These are phyloP conservation scores for Rhynchonema sp. DNA, from an alignment of 2,888 invertebrate species.

Conservation along the genomic window DNA sequence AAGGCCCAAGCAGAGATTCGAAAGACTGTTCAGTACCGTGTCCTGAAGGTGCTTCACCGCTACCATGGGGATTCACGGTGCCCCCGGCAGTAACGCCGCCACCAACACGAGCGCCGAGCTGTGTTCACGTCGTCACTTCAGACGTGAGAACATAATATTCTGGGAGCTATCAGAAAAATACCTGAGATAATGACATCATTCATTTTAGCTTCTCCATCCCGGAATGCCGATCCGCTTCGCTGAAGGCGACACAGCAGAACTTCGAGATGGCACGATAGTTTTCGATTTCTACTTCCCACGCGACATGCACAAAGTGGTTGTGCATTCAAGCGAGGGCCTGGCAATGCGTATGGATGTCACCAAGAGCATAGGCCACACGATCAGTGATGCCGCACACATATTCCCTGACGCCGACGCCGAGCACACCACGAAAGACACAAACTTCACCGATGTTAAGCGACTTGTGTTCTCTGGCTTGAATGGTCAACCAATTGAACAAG, in stretches of 20 bases:
- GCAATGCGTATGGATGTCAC: neutral
- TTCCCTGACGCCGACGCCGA: neutral
- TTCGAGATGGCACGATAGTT: neutral
- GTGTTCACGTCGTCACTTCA: neutral
- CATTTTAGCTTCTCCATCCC: neutral
- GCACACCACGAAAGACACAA: neutral
- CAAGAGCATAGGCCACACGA: neutral
- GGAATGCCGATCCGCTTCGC: neutral
- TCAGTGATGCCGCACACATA: neutral
- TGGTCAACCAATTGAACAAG: neutral
- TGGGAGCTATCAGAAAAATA: neutral
- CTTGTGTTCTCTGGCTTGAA: neutral
- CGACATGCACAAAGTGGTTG: too few species aligned
- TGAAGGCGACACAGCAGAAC: neutral
- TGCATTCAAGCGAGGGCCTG: too few species aligned
- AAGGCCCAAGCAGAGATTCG: neutral
- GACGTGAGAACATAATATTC: neutral
- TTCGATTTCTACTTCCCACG: neutral
- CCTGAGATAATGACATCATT: too few species aligned
- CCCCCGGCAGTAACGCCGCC: neutral
- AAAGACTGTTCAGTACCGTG: too few species aligned
- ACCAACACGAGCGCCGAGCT: neutral
- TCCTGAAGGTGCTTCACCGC: neutral
- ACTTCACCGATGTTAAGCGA: neutral
- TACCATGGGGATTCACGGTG: neutral